phyloP scores from a whole-genome alignment of 2,113 vertebrate species.

The Oceanodroma tethys region DNA sequence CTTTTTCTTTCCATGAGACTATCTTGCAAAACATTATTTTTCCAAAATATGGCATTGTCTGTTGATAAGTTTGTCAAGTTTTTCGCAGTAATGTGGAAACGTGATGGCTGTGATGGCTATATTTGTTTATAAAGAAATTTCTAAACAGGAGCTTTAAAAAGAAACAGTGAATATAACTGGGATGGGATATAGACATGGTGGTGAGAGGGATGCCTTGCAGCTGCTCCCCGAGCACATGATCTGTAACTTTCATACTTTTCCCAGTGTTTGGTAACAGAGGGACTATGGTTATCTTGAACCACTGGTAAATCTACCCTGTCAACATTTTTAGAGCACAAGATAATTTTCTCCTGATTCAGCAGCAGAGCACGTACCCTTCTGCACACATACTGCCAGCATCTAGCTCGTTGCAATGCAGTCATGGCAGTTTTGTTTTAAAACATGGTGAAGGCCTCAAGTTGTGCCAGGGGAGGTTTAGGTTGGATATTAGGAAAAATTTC shows the following conservation, averaged over 20 bases:
- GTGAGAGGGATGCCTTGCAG: not conserved
- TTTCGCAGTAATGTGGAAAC: not conserved
- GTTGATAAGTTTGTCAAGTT: not conserved
- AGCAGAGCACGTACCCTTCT: rapidly evolving
- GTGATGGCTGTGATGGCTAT: not conserved
- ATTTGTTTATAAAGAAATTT: not conserved
- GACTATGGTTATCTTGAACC: not conserved
- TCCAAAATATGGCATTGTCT: not conserved
- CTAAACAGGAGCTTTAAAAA: not conserved
- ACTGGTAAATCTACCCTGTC: not conserved
- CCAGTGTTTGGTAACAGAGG: not conserved
- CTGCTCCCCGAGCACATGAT: not conserved
- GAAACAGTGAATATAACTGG: not conserved
- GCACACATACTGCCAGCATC: not conserved
- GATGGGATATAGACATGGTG: not conserved
- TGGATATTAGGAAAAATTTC: too few species aligned
- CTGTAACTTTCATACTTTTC: not conserved
- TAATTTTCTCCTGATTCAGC: not conserved
- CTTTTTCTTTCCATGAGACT: not conserved
- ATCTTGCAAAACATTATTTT: not conserved
- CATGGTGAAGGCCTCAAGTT: not conserved
- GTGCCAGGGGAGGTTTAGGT: too few species aligned
- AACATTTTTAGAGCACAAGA: not conserved
- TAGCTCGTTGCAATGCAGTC: not conserved
- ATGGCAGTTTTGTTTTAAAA: not conserved